Evolutionary conservation across 2,797 vertebrate species (phyloP), one percentile per base, ranked within the genome.

Genomic region (Monodelphis domestica): DNA sequence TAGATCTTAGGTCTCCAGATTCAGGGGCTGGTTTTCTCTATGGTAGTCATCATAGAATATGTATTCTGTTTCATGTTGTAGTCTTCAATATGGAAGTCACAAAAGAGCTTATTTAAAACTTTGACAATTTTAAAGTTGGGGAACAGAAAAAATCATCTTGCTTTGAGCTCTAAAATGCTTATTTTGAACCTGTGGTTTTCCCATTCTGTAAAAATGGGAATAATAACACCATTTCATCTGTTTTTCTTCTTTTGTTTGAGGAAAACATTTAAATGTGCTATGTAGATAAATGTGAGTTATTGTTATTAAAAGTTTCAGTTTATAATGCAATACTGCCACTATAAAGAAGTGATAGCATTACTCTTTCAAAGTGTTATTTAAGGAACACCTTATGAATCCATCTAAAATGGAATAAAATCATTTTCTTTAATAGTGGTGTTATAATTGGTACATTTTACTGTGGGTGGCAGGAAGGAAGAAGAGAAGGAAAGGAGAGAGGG

Each of bases 261-360:
- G 88, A 89, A 26, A 88, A 56, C 12, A 56, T 84, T 84, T 12
- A 88, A 50, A 87, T 84, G 24, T 70, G 59, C 56, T 55, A 28
- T n/a, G 30, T 54, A 94, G 54, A 26, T 53, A 95, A 93, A 89
- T 14, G 28, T 88, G 91, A 95, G 28, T 63, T n/a, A n/a, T n/a
- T 94, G 91, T 90, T 88, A 9, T 93, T 57, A 93, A 91, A 88
- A 24, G 38, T 50, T 56, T 54, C 38, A 53, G 29, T 14, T 53
- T 50, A 59, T 21, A 90, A 90, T 70, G 89, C 51, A 57, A 63
- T 87, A 53, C 26, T 78, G 90, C 28, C 29, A 70, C 63, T 93
- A 56, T 84, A 56, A 91, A 87, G 45, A 89, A 45, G 17, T 26
- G 38, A 54, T 54, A 11, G 14, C 54, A 53, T 24, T 30, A 45